These are phyloP conservation scores for Altica lythri DNA, from an alignment of 2,888 invertebrate genomes.

Conservation along the genomic window DNA sequence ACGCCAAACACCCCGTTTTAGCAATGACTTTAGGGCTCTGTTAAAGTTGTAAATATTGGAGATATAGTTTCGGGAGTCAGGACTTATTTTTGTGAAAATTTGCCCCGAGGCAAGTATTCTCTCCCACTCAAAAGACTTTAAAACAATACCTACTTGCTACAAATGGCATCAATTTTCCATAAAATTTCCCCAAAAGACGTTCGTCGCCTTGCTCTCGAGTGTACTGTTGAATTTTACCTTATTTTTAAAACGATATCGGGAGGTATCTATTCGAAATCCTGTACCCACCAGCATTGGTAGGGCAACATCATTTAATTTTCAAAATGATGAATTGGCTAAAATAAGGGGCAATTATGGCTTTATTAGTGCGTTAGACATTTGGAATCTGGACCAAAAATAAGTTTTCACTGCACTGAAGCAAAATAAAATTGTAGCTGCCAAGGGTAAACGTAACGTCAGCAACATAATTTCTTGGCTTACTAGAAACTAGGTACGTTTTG, in stretches of 20 bases:
- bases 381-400: constrained; percentile 9
- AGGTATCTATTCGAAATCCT: constrained; percentile 3
- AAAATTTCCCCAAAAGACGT: constrained; percentile 4
- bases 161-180: constrained; percentile 14
- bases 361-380: constrained; percentile 8
- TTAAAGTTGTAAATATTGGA: too few relatives aligned
- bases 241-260: constrained; percentile 6
- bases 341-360: constrained; percentile 5
- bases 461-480: constrained; percentile 9
- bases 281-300: constrained; percentile 13
- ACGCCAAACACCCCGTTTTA: too few relatives aligned
- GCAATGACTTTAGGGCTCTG: too few relatives aligned
- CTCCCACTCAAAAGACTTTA: not conserved
- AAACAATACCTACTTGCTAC: constrained; percentile 1
- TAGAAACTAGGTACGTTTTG: too few relatives aligned
- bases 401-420: constrained; percentile 14
- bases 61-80: too few relatives aligned
- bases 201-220: constrained; percentile 11
- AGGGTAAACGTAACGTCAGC: not conserved
- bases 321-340: constrained; percentile 1
- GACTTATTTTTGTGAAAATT: too few relatives aligned
- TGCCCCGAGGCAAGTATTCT: constrained; percentile 17
- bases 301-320: constrained; percentile 15
- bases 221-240: constrained; percentile 9
- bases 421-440: constrained; percentile 9